phyloP scores from a whole-genome alignment of 1,140 invertebrate species.

The Nasonia vitripennis region DNA sequence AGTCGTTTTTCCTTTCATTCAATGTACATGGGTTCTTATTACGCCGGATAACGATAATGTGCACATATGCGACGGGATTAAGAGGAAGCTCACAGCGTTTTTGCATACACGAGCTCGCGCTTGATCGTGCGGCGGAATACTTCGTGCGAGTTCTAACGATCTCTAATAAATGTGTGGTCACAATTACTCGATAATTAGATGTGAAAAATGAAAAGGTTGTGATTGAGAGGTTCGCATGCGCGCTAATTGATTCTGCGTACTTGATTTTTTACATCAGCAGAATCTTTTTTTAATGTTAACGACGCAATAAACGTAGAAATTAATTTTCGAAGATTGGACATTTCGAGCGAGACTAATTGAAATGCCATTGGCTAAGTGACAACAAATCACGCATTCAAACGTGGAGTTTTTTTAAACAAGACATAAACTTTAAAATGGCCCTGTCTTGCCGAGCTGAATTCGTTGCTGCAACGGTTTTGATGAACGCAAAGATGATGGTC shows the following conservation, averaged over 20 bases:
- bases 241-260: too few species aligned
- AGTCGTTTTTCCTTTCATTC: not conserved
- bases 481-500: slow-evolving; percentile 5
- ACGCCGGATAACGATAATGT: not conserved
- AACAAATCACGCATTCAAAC: not conserved
- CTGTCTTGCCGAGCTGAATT: not conserved
- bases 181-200: not conserved
- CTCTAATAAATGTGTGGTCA: not conserved
- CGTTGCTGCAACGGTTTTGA: slow-evolving; percentile 18
- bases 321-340: too few species aligned
- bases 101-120: not conserved
- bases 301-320: not conserved
- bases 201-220: too few species aligned
- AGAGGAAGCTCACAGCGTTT: slow-evolving; percentile 3
- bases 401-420: not conserved
- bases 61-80: not conserved
- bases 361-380: not conserved
- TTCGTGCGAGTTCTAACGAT: not conserved
- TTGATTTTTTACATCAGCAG: too few species aligned
- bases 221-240: too few species aligned
- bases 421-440: too few species aligned
- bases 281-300: not conserved
- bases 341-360: too few species aligned
- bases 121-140: not conserved
- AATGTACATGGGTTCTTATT: not conserved